Base-by-base conservation (phyloP, 2,113 vertebrate species). In the Salvelinus sp. region DNA sequence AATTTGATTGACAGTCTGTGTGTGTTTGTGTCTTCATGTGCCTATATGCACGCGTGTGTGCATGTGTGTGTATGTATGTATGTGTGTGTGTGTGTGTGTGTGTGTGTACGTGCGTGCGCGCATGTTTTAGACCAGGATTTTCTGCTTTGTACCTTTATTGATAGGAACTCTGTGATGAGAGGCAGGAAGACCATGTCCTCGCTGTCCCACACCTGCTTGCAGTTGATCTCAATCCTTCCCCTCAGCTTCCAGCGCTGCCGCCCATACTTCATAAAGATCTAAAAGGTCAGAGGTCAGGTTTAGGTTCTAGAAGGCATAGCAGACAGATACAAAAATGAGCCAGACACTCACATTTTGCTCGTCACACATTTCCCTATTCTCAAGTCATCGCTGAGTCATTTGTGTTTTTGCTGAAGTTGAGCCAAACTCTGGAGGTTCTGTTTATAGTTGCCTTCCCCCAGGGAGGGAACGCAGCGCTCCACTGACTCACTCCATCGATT, bases 221-320 rank as follows among this genome's bases (percentile, higher is more conserved):
- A 91, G 27, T 98, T 98, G 58, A 95, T 89, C 88, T 98, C 97
- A 2, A 99, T 98, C 70, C 95, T 94, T 3, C 97, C 97, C 1
- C 95, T 92, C 13, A 99, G 91, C 89, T 95, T 98, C 97, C 97
- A 99, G 22, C 97, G 94, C 88, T 98, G 97, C 16, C 97, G 94
- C 1, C 97, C 97, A 0, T 97, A 98, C 86, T 94, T 96, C 97
- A 99, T 98, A 73, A 94, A 97, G 85, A 99, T 97, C 97, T 99
- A 75, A 44, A 72, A 85, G 20, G 38, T 54, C 74, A 85, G 3
- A 54, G 27, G 67, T 44, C 73, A 70, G 57, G 58, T 13, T n/a
- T n/a, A 22, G 58, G 58, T n/a, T 62, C 58, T 18, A 62, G 5
- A 6, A 1, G 58, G 54, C 14, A 57, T 57, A 57, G 54, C 72